Base-by-base conservation (phyloP, 2,888 invertebrate genomes). In the Epistrophella euchroma region DNA sequence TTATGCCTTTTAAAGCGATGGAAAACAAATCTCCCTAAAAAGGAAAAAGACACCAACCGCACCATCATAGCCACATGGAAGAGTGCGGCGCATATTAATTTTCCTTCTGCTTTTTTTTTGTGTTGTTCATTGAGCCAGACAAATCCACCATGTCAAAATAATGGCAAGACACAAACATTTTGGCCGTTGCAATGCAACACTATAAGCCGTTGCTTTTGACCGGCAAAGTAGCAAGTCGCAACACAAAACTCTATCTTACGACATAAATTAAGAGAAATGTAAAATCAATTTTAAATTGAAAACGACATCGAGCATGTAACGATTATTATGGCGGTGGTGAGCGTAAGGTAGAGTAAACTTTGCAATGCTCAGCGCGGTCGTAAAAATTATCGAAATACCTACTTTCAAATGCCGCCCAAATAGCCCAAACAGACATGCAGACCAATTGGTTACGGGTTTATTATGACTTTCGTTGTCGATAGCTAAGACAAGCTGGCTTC, bases 321-420 rank as follows among this genome's bases (percentile, higher is more conserved):
- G 72, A 71, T 84, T 84, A 72, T 58, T 64, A 2, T 9, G 60
- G 35, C n/a, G 13, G 19, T 22, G 35, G 22, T 35, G 10, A 19
- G 47, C 45, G 43, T 68, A 40, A 43, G 56, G 45, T 15, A 32
- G n/a, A n/a, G n/a, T 28, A 71, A 71, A 58, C 60, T 22, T 71
- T 66, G 43, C 35, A 74, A 70, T 40, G 72, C 19, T 74, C 73
- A 4, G 2, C 37, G 28, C 43, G 70, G 77, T 74, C 74, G 77
- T 86, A 71, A 86, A 86, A 86, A 86, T 86, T 86, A 86, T 86
- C 82, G 28, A 86, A 86, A 86, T 86, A 86, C n/a, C n/a, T n/a
- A n/a, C 77, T 82, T 86, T 79, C 82, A 82, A 86, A 86, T 82
- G 86, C 86, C 86, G 86, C 86, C 82, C 82, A 86, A 78, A 52